These are phyloP conservation scores for Lithosia quadra DNA, from an alignment of 2,888 invertebrate genomes.

Conservation along the genomic window DNA sequence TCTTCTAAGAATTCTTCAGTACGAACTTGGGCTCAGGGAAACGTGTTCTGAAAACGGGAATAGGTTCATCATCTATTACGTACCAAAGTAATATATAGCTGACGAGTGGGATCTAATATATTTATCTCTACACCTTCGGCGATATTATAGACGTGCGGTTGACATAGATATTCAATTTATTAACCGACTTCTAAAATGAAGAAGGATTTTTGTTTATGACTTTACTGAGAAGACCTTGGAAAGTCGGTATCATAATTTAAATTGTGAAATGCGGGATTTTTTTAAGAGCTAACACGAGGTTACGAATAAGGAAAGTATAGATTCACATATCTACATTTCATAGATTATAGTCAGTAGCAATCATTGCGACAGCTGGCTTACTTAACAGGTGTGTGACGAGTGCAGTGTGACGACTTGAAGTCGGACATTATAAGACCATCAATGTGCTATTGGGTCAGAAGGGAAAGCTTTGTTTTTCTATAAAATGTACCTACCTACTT, in stretches of 20 bases:
- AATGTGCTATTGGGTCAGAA: constrained; percentile 16
- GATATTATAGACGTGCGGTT: background rate
- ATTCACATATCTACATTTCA: background rate
- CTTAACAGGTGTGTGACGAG: constrained; percentile 6
- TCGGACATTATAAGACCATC: constrained; percentile 18
- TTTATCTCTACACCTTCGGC: background rate
- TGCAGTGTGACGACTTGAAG: background rate
- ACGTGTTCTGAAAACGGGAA: too few relatives aligned
- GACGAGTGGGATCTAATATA: background rate
- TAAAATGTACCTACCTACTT: background rate
- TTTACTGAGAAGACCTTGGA: background rate
- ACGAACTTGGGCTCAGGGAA: too few relatives aligned
- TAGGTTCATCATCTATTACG: too few relatives aligned
- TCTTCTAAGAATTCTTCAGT: too few relatives aligned
- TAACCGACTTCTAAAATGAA: too few relatives aligned
- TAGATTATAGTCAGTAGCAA: background rate
- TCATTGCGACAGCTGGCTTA: constrained; percentile 4
- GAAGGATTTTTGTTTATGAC: too few relatives aligned
- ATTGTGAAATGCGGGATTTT: background rate
- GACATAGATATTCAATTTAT: background rate
- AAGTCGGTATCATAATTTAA: background rate
- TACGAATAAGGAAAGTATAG: background rate
- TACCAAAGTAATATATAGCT: too few relatives aligned
- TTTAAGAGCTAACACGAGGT: background rate
- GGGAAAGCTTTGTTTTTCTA: constrained; percentile 10